Evolutionary conservation across 2,113 vertebrate species (phyloP), one percentile per base, ranked within the genome.

Genomic region (Alexandromys fortis): DNA sequence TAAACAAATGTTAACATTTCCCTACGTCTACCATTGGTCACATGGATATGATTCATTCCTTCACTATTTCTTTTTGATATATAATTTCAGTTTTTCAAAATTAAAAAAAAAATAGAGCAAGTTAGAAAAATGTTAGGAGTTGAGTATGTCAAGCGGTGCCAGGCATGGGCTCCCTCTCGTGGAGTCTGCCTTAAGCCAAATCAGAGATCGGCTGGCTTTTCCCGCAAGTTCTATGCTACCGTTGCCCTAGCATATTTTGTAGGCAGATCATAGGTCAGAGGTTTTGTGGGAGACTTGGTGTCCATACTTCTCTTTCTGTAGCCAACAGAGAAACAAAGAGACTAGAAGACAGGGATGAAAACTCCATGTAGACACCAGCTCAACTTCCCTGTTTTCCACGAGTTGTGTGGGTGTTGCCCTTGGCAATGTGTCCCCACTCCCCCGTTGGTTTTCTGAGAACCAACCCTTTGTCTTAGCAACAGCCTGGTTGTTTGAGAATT

Each of bases 21-120:
- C 55, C 87, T 38, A 42, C 95, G 79, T 88, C 7, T 90, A 33
- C 0, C 16, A 22, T 83, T 73, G 30, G 38, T 7, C 33, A 65
- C 16, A 65, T 30, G 7, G 24, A 38, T 92, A 9, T 61, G 19
- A 86, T 45, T 87, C 28, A 86, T 45, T 87, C 28, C 78, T 79
- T 94, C 65, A 86, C 81, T 47, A 61, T 95, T 42, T 63, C 38
- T 52, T 49, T 89, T 70, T 68, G 30, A 88, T 49, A n/a, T 88
- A 73, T 89, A 87, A 92, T 70, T 97, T 90, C n/a, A 38, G 30
- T 1, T 1, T 92, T 92, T 93, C 78, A 12, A 85, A 87, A 86
- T 87, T 83, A 61, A 65, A 91, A 58, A 58, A 91, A 61, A 49
- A 28, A 30, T 12, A 26, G 1, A 19, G 70, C 45, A 68, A 42